Base-by-base conservation (phyloP, 2,888 invertebrate species). In the Trachelus stipa region DNA sequence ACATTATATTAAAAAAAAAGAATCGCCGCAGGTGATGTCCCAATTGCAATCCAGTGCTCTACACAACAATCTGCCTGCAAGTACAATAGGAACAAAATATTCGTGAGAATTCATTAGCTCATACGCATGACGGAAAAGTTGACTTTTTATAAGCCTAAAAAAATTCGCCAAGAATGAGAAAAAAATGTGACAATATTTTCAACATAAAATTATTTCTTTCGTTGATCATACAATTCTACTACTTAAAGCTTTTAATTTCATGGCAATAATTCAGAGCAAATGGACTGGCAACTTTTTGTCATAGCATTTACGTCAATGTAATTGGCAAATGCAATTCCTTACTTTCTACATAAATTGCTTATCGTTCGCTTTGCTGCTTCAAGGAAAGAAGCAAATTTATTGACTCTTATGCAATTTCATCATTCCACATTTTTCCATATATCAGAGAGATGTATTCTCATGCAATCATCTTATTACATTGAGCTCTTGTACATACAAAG, bases 41-140 rank as follows among this genome's bases (percentile, higher is more conserved):
- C 85, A 87, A 88, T 88, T 88, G 86, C 87, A 80, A 77, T 76
- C 77, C 76, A 73, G 79, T 75, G 80, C 79, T 79, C 79, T 80
- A 81, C 82, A 85, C 83, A 83, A 83, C 82, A 81, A 75, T 81
- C 23, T 11, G 73, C 73, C 69, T 78, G 76, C 81, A 76, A 80
- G 40, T 23, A 40, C 40, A 40, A 40, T 40, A 23, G 15, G 40
- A 40, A 15, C 0, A 40, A 40, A 40, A 40, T 15, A 40, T 40
- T 15, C 1, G 6, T 15, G 23, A 15, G 23, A 15, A 40, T 40
- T 40, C 6, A 40, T 40, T 15, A 40, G 15, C 56, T 56, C 9
- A 23, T 56, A 56, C 9, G 23, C 23, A 23, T 9, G 23, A 23
- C 0, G 56, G 23, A 9, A 23, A 56, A 23, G 23, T 23, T 0